Base-by-base conservation (phyloP, 2,113 vertebrate species). In the Semnornis frantzii region DNA sequence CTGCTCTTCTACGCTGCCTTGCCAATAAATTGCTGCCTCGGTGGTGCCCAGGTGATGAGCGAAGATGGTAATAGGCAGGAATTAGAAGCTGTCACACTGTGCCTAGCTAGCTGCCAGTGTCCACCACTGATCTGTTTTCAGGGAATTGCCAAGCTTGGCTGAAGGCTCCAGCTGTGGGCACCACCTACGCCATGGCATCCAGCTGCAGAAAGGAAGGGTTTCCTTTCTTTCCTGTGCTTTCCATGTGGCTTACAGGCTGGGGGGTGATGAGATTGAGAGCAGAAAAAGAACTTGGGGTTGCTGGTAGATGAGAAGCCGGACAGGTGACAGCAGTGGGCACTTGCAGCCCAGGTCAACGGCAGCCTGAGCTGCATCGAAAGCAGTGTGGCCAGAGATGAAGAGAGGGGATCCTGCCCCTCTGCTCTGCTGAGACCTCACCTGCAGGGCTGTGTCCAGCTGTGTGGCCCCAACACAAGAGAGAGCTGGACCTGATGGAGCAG, bases 41-140 rank as follows among this genome's bases (percentile, higher is more conserved):
- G 1, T 64, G 82, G 57, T 63, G 52, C 42, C 71, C 52, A 90
- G 63, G 74, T 78, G 89, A 79, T 86, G 48, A 93, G 73, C 62
- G 68, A 54, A 94, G 89, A 92, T 59, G 24, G 63, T 34, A 85
- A 77, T 79, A 84, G 23, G 42, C 48, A 81, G 66, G 76, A 92
- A 90, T 42, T 70, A 46, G 66, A 86, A 70, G 65, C 17, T 82
- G 64, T 65, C 52, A 59, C 2, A 4, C 55, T 90, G 66, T 84
- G 63, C 59, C 76, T 75, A 82, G 66, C 60, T 60, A 87, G 72
- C 39, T 91, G 46, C 25, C 30, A 21, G 66, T 65, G 79, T 74
- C 58, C 63, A 76, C 70, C 75, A 64, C 59, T 9, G 3, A 82
- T 84, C 54, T 66, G 18, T 60, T 46, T 28, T n/a, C 52, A 64